Percentiles rank a stretch among this genome's conserved stretches.
phyloP scores from a whole-genome alignment of 2,113 vertebrate species.

The Odocoileus hemionus region DNA sequence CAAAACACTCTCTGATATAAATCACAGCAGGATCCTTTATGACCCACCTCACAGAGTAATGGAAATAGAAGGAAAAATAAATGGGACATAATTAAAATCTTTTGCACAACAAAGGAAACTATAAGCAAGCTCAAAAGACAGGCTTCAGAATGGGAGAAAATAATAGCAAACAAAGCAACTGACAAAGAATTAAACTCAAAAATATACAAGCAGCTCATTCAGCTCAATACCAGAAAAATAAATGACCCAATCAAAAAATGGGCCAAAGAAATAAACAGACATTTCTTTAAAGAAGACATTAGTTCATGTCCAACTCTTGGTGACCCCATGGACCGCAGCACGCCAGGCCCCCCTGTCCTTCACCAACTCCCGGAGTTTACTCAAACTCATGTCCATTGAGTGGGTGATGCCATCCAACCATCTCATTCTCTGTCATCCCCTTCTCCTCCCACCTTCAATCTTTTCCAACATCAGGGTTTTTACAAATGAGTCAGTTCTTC shows the following conservation, averaged over 20 bases:
- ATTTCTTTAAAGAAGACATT: not conserved
- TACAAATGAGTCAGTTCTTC: not conserved
- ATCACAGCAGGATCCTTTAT: not conserved
- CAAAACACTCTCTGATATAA: not conserved
- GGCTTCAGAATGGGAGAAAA: not conserved
- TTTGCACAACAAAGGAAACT: not conserved
- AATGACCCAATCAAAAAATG: not conserved
- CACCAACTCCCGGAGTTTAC: not conserved
- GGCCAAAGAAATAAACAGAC: not conserved
- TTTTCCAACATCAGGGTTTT: not conserved
- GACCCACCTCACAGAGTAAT: not conserved
- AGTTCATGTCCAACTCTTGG: not conserved
- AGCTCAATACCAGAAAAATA: not conserved
- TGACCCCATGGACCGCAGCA: too few species aligned
- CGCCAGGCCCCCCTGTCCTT: not conserved
- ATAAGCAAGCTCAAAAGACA: not conserved
- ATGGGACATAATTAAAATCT: not conserved
- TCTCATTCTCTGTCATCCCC: not conserved
- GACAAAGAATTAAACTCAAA: not conserved
- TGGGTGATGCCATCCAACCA: not conserved
- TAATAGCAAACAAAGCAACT: not conserved
- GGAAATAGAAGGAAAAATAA: not conserved
- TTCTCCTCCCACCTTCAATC: not conserved
- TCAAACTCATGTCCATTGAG: not conserved
- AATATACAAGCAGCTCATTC: not conserved